These are phyloP conservation scores for Nesidiocoris tenuis DNA, from an alignment of 2,888 invertebrate species.

Conservation along the genomic window DNA sequence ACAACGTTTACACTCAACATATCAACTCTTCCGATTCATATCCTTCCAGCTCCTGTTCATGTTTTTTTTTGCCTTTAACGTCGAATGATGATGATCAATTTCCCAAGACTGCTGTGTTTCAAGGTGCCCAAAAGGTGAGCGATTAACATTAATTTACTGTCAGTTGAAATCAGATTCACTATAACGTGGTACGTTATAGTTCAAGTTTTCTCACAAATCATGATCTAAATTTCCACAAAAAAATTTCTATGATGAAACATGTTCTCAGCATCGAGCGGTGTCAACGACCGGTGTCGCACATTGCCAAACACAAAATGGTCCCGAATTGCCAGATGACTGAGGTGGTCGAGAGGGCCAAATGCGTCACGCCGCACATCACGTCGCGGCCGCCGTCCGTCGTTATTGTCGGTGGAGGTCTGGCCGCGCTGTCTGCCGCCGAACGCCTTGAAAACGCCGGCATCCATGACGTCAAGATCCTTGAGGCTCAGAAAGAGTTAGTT, in stretches of 20 bases:
- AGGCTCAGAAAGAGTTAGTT: slow-evolving; percentile 33
- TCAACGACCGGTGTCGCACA: slow-evolving; percentile 8
- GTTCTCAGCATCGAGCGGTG: not conserved
- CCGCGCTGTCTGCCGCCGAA: slow-evolving; percentile 33
- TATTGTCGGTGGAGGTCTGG: slow-evolving; percentile 30
- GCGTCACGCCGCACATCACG: slow-evolving; percentile 23
- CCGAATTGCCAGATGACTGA: slow-evolving; percentile 19
- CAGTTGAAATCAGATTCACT: too few relatives aligned
- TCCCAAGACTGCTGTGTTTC: not conserved
- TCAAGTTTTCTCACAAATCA: too few relatives aligned
- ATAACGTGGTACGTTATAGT: too few relatives aligned
- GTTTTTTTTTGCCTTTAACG: too few relatives aligned
- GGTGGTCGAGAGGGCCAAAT: slow-evolving; percentile 18
- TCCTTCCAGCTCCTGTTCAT: too few relatives aligned
- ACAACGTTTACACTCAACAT: too few relatives aligned
- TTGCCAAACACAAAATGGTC: slow-evolving; percentile 34
- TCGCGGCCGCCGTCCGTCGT: slow-evolving; percentile 16
- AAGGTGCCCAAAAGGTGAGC: not conserved
- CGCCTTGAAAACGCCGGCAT: slow-evolving; percentile 23
- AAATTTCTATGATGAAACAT: too few relatives aligned
- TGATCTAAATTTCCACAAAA: too few relatives aligned
- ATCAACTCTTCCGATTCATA: too few relatives aligned
- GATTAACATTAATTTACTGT: too few relatives aligned
- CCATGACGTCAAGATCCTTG: slow-evolving; percentile 31
- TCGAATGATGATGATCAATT: not conserved